Evolutionary conservation across 2,888 invertebrate genomes (phyloP), one percentile per base, ranked within the genome.

Genomic region (Willowsia nigromaculata): DNA sequence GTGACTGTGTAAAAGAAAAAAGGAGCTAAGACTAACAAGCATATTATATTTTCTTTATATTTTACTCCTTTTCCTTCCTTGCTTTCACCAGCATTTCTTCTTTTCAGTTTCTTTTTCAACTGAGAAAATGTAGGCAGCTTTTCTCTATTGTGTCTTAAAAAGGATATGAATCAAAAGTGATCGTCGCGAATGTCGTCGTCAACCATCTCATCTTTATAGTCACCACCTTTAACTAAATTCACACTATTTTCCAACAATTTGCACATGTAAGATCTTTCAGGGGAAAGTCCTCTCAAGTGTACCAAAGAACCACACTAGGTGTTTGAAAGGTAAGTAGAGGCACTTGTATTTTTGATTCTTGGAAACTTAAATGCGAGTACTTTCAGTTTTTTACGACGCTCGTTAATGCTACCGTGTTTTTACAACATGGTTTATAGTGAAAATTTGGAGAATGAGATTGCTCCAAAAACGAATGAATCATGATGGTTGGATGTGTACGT

Each of bases 21-120:
- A 65, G 33, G 5, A 53, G 62, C 56, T 22, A 27, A 27, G 76
- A 15, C 47, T 76, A 76, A 76, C 76, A 30, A 76, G 50, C 68
- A 68, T 68, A 68, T 37, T 68, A 18, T 37, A 18, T n/a, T 1
- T 33, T 15, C 13, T 59, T 27, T 25, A 27, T 27, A 59, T 27
- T 68, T 18, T 47, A 25, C 15, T 50, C 15, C 15, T 50, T n/a
- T 50, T 50, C n/a, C 30, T 50, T 50, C 6, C 37, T 13, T 40
- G 1, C 68, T 68, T 40, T 68, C 68, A 65, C 33, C 62, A 33
- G 22, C 27, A 27, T 13, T 27, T 25, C 22, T 56, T 1, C 9
- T 68, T 33, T 33, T 2, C 30, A n/a, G n/a, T 68, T 68, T 33
- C 30, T 30, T 33, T 68, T 68, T 30, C 15, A 5, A 18, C 7